Percentiles rank a stretch among this genome's conserved stretches.
These are phyloP conservation scores for Amblyteles armatorius DNA, from an alignment of 2,888 invertebrate genomes.

Conservation along the genomic window DNA sequence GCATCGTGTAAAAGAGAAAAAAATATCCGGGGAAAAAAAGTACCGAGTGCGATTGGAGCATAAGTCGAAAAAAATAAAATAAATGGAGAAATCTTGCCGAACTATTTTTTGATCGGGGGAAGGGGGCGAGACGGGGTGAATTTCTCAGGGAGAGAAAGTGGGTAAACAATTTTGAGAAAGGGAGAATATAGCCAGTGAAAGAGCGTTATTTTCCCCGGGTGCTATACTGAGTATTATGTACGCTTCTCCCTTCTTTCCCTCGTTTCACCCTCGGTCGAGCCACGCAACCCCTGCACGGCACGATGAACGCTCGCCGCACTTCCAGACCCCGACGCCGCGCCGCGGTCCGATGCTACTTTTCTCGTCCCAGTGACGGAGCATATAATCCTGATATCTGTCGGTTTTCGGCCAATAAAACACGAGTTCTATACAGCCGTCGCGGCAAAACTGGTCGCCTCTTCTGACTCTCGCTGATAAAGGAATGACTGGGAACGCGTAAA, in stretches of 20 bases:
- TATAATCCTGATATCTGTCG: constrained; percentile 86
- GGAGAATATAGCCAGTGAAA: constrained; percentile 26
- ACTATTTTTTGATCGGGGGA: constrained; percentile 22
- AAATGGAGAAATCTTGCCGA: constrained; percentile 9
- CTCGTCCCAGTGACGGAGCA: constrained; percentile 72
- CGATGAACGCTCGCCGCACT: constrained; percentile 41
- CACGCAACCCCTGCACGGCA: constrained; percentile 48
- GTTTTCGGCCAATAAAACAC: constrained; percentile 88
- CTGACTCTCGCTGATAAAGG: constrained; percentile 80
- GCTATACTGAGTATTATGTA: constrained; percentile 38
- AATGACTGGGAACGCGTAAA: constrained; percentile 74
- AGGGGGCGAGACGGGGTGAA: background rate
- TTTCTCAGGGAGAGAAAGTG: constrained; percentile 1
- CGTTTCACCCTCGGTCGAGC: constrained; percentile 51
- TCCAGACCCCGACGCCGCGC: constrained; percentile 19
- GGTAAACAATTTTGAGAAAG: constrained; percentile 38
- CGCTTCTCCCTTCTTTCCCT: constrained; percentile 47
- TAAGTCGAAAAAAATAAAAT: constrained; percentile 27
- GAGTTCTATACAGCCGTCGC: constrained; percentile 78
- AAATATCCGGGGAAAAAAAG: constrained; percentile 21
- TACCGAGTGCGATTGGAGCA: background rate
- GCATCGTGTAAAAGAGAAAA: background rate
- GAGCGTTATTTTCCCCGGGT: constrained; percentile 21
- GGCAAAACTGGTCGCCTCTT: constrained; percentile 78
- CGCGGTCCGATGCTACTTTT: constrained; percentile 40